Percentiles rank a stretch among this genome's conserved stretches.
Conservation (phyloP, 2,797 vertebrate species). For the Danio jaintianensis region DNA sequence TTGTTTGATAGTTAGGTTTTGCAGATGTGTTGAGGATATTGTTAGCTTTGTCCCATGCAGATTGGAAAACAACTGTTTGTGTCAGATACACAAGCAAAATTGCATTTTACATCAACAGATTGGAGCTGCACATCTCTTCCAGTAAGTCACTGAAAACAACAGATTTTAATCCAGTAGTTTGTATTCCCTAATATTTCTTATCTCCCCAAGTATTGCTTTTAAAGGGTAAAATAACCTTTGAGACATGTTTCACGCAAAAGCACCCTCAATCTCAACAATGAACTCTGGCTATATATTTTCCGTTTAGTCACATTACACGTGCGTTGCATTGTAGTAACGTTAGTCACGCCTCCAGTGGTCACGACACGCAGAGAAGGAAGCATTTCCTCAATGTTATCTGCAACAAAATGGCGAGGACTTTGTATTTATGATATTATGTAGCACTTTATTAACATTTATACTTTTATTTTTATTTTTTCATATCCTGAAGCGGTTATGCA, state of each 20-base stretch:
- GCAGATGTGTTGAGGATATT: too few relatives aligned
- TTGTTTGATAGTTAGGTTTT: too few relatives aligned
- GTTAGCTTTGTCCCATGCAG: too few relatives aligned
- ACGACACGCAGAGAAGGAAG: constrained; percentile 37
- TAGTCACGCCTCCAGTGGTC: constrained; percentile 24
- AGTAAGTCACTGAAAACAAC: too few relatives aligned
- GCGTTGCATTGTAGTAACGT: background rate
- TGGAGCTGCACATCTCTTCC: too few relatives aligned
- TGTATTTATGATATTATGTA: background rate
- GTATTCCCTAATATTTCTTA: background rate
- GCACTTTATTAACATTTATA: background rate
- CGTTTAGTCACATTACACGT: background rate
- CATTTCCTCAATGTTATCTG: background rate
- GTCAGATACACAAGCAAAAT: too few relatives aligned
- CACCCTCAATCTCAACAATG: background rate
- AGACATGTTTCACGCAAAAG: background rate
- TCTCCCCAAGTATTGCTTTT: too few relatives aligned
- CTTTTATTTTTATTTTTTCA: background rate
- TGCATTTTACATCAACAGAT: too few relatives aligned
- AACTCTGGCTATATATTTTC: background rate
- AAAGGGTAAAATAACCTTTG: too few relatives aligned
- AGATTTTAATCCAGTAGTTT: too few relatives aligned
- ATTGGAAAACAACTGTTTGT: too few relatives aligned
- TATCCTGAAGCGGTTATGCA: background rate
- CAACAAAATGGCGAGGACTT: constrained; percentile 47